These are phyloP conservation scores for Pelochelys cantorii DNA, from an alignment of 2,797 vertebrate genomes.

Conservation along the genomic window DNA sequence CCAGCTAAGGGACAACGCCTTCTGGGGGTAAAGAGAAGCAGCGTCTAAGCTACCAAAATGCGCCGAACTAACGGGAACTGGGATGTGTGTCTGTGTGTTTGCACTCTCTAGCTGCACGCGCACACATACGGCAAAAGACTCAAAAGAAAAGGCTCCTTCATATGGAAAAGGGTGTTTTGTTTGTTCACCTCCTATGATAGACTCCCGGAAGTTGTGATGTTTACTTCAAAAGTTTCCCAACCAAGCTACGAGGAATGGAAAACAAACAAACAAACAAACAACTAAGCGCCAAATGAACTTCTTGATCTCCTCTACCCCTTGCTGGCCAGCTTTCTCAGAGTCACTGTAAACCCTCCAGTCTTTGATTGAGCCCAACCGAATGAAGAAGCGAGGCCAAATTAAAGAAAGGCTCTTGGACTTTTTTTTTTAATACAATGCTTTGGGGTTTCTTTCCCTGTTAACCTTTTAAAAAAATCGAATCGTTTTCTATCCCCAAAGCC, in stretches of 20 bases:
- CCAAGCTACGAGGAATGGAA: neutral
- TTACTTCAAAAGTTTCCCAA: neutral
- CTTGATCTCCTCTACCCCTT: neutral
- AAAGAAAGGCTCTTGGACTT: neutral
- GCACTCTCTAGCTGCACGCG: no score
- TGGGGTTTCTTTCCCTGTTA: neutral
- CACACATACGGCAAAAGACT: neutral
- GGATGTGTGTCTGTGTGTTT: neutral
- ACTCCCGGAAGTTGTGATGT: neutral
- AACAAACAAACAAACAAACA: neutral
- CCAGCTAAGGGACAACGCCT: neutral
- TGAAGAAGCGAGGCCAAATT: neutral
- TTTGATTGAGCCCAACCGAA: no score
- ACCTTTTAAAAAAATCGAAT: neutral
- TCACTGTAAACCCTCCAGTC: neutral
- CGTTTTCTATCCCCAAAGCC: constrained; percentile 40
- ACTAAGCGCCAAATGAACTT: neutral
- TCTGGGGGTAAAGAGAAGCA: neutral
- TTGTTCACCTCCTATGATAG: neutral
- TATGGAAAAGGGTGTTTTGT: neutral
- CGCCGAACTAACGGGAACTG: neutral
- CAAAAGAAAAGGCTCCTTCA: neutral
- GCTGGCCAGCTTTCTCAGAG: neutral
- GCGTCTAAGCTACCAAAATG: neutral
- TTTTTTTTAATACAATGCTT: neutral